These are phyloP conservation scores for Drosophila punjabiensis DNA, from an alignment of 1,140 invertebrate genomes.

Conservation along the genomic window DNA sequence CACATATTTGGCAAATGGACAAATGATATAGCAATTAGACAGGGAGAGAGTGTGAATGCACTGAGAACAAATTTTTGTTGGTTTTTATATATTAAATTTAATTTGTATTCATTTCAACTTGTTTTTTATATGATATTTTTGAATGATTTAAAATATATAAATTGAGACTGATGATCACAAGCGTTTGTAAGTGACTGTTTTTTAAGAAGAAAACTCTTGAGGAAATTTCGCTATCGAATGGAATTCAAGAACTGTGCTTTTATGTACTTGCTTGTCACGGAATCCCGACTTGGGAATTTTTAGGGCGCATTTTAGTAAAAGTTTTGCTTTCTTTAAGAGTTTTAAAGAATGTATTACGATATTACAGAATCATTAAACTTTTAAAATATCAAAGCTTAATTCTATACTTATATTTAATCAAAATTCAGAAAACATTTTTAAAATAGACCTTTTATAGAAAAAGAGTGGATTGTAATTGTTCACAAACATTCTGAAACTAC, in stretches of 20 bases:
- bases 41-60: conserved; percentile 2
- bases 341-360: neutral
- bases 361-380: neutral
- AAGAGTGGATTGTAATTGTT: neutral
- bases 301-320: neutral
- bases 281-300: neutral
- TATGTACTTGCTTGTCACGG: neutral
- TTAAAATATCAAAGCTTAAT: neutral
- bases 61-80: neutral
- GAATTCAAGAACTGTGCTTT: too few species aligned
- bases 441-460: neutral
- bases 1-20: conserved; percentile 2
- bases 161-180: neutral
- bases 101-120: neutral
- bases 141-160: neutral
- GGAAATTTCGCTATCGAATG: too few species aligned
- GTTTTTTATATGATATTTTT: neutral
- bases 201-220: too few species aligned
- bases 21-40: conserved; percentile 76
- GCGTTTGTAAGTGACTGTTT: too few species aligned
- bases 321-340: too few species aligned
- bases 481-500: neutral
- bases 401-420: neutral
- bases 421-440: neutral
- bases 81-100: neutral